These are phyloP conservation scores for Mionectes macconnelli DNA, from an alignment of 2,113 vertebrate genomes.

Conservation along the genomic window DNA sequence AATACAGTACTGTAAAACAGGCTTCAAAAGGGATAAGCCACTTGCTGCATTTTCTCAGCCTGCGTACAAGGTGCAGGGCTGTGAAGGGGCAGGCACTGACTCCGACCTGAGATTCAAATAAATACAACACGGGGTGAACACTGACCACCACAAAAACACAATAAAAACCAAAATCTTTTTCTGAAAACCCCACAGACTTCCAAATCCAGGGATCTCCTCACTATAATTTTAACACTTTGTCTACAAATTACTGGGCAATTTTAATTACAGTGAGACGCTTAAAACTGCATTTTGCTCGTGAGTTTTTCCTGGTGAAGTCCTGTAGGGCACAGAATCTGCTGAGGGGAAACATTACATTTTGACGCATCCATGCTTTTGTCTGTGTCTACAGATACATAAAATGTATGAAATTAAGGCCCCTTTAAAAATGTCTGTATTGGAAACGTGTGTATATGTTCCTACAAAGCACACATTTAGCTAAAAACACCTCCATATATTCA, in stretches of 20 bases:
- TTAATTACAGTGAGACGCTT: slow-evolving; percentile 2
- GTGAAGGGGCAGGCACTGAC: background rate
- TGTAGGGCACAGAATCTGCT: background rate
- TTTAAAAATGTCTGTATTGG: background rate
- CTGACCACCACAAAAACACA: background rate
- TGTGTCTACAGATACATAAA: background rate
- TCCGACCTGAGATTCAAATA: slow-evolving; percentile 34
- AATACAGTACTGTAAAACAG: background rate
- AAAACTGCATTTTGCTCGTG: background rate
- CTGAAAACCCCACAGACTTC: background rate
- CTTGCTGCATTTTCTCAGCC: slow-evolving; percentile 53
- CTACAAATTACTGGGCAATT: background rate
- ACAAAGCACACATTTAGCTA: background rate
- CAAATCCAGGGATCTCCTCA: background rate
- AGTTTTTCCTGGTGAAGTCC: background rate
- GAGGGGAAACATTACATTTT: background rate
- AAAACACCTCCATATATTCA: background rate
- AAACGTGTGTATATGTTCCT: background rate
- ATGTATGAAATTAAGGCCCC: background rate
- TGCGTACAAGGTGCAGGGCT: background rate
- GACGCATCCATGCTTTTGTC: background rate
- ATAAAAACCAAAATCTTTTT: background rate
- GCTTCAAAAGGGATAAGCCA: slow-evolving; percentile 47
- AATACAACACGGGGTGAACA: background rate
- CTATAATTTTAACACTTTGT: background rate